Percentiles rank a stretch among this genome's conserved stretches.
Conservation (phyloP, 2,888 invertebrate genomes). For the Thysanoteuthis rhombus region DNA sequence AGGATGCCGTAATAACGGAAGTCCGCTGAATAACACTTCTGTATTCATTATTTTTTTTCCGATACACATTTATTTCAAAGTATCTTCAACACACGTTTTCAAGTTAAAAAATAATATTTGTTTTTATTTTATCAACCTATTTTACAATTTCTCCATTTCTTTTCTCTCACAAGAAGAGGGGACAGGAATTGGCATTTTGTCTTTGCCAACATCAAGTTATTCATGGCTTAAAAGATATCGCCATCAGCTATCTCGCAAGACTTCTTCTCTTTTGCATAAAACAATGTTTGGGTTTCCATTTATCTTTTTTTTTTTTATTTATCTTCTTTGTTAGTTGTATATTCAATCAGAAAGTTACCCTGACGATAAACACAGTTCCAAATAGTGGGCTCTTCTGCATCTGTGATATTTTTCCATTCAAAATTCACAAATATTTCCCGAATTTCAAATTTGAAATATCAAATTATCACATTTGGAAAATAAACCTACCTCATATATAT, state of each 20-base stretch:
- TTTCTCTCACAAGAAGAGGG: too few species aligned
- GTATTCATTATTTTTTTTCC: too few species aligned
- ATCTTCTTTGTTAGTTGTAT: background rate
- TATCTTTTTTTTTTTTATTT: background rate
- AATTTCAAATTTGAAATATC: background rate
- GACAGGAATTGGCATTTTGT: too few species aligned
- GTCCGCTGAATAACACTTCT: too few species aligned
- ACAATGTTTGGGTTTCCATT: background rate
- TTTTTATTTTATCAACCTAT: too few species aligned
- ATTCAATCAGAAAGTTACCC: background rate
- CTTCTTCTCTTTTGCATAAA: background rate
- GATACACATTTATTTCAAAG: background rate
- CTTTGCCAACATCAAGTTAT: background rate
- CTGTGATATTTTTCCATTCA: background rate
- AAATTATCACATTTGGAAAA: background rate
- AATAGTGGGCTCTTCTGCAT: background rate
- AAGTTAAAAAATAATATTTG: too few species aligned
- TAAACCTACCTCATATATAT: background rate
- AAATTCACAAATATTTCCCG: background rate
- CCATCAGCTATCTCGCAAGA: background rate
- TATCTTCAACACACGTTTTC: too few species aligned
- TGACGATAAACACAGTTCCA: background rate
- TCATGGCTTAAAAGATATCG: background rate
- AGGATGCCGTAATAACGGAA: too few species aligned
- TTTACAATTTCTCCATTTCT: too few species aligned